Evolutionary conservation across 2,113 vertebrate species (phyloP).

Genomic region (Ceuthmochares aereus): DNA sequence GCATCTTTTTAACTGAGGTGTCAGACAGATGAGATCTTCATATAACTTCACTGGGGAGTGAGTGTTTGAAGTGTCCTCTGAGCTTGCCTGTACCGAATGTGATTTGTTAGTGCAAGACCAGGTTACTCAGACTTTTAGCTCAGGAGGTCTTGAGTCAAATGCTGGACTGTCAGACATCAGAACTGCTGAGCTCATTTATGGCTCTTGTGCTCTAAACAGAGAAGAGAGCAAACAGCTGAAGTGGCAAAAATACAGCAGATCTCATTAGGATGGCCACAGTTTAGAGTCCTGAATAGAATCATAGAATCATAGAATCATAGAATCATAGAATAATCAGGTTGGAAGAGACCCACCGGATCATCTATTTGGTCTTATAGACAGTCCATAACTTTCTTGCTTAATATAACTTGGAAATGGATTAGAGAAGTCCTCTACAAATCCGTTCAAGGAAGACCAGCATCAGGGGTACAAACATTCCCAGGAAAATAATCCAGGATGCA

Average conservation of each 20-base stretch:
- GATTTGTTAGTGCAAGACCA: background rate
- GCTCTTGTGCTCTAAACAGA: background rate
- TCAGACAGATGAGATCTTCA: background rate
- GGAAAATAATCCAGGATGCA: background rate
- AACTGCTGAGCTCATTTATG: background rate
- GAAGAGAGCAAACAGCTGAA: background rate
- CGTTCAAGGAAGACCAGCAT: background rate
- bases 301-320: too few species aligned
- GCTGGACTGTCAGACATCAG: background rate
- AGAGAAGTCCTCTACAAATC: background rate
- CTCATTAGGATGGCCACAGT: background rate
- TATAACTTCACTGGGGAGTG: background rate
- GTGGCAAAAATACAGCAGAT: background rate
- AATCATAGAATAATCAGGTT: too few species aligned
- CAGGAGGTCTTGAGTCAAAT: background rate
- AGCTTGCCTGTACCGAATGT: background rate
- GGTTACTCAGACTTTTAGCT: background rate
- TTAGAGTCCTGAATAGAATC: too few species aligned
- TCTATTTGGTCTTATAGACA: background rate
- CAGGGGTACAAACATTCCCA: background rate
- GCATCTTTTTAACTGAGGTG: background rate
- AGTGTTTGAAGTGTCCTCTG: background rate
- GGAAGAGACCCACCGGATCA: too few species aligned
- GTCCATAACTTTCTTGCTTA: background rate
- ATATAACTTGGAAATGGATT: background rate